A percentile compares a stretch with the other conserved stretches of the same genome.
These are phyloP conservation scores for Drosophila simulans DNA, from an alignment of 1,140 invertebrate species.

Conservation along the genomic window DNA sequence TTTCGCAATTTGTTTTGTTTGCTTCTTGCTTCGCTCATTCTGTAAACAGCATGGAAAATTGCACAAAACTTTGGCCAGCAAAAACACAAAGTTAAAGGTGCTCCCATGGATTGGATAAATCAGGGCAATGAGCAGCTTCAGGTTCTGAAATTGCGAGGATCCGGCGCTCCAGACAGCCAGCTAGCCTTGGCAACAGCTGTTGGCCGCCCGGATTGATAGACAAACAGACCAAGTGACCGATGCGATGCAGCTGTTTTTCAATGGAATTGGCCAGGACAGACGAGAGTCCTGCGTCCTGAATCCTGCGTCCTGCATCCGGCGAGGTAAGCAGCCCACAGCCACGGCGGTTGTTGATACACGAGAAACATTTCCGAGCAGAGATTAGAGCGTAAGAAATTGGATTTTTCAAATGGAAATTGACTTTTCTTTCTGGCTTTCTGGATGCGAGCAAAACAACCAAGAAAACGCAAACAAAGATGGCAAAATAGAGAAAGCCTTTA, in stretches of 20 bases:
- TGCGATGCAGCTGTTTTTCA: slow-evolving; percentile 38
- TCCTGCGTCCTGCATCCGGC: slow-evolving; percentile 2
- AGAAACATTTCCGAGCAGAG: slow-evolving; percentile 30
- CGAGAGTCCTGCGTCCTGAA: background rate
- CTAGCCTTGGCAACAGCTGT: slow-evolving; percentile 17
- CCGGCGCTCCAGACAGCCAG: background rate
- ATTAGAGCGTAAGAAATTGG: slow-evolving; percentile 52
- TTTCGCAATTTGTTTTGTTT: slow-evolving; percentile 79
- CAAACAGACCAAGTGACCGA: slow-evolving; percentile 42
- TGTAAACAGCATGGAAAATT: slow-evolving; percentile 79
- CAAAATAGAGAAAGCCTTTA: background rate
- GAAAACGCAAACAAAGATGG: slow-evolving; percentile 12
- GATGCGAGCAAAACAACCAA: slow-evolving; percentile 6
- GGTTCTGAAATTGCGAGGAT: background rate
- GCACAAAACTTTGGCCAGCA: slow-evolving; percentile 65
- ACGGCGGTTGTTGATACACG: slow-evolving; percentile 46
- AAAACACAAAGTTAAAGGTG: slow-evolving; percentile 70
- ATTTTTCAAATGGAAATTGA: slow-evolving; percentile 57
- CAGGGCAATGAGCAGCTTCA: slow-evolving; percentile 37
- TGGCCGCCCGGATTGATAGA: slow-evolving; percentile 41
- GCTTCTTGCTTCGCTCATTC: slow-evolving; percentile 71
- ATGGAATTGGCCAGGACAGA: slow-evolving; percentile 40
- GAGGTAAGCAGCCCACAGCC: slow-evolving; percentile 9
- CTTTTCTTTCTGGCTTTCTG: slow-evolving; percentile 20
- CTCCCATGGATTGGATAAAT: slow-evolving; percentile 61